These are phyloP conservation scores for Ceratina calcarata DNA, from an alignment of 1,140 invertebrate genomes.

Conservation along the genomic window DNA sequence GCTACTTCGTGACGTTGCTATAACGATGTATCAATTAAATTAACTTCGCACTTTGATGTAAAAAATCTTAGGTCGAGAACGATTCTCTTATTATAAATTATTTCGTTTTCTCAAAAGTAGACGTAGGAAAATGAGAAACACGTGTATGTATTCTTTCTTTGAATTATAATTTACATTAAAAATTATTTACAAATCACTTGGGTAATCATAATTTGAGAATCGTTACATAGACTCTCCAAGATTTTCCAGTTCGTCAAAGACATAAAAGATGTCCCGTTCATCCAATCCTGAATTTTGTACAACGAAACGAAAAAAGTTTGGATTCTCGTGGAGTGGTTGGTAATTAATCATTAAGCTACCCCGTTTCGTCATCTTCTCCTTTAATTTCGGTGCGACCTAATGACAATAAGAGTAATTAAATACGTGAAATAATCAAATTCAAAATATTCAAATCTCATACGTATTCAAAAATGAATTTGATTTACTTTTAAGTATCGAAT, in stretches of 20 bases:
- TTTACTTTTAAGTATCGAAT: neutral
- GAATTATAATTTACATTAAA: neutral
- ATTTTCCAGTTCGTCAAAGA: slow-evolving; percentile 49
- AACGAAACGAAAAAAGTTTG: slow-evolving; percentile 88
- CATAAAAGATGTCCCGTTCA: slow-evolving; percentile 33
- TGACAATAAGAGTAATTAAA: neutral
- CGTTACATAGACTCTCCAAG: slow-evolving; percentile 40
- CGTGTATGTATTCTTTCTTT: neutral
- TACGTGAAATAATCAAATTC: neutral
- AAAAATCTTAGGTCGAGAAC: slow-evolving; percentile 48
- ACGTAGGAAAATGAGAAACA: too few species aligned
- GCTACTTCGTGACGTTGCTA: slow-evolving; percentile 29
- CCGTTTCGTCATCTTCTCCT: slow-evolving; percentile 85
- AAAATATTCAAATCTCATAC: too few species aligned
- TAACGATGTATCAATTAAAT: slow-evolving; percentile 42
- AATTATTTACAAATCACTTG: neutral
- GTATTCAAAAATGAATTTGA: neutral
- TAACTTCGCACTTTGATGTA: slow-evolving; percentile 43
- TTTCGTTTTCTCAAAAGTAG: too few species aligned
- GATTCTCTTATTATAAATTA: neutral
- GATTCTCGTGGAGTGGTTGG: slow-evolving; percentile 83
- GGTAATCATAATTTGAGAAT: too few species aligned
- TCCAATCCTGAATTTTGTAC: slow-evolving; percentile 81
- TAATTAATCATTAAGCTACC: slow-evolving; percentile 87
- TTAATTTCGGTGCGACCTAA: slow-evolving; percentile 86